Conservation (phyloP, 2,888 invertebrate species). For the Muschampia plurimacula region DNA sequence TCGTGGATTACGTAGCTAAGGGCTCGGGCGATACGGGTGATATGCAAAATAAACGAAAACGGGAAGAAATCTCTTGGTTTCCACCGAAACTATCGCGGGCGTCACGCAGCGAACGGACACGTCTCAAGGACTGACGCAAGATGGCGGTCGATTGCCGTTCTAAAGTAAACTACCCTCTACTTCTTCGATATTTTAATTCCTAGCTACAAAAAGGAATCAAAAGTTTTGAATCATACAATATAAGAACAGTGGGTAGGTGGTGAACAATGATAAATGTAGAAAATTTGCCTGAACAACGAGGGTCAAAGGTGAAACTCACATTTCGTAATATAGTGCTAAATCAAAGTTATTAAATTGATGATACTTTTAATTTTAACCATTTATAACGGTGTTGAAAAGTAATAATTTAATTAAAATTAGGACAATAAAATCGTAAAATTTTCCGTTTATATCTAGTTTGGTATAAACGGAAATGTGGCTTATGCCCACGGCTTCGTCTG, state of each 20-base stretch:
- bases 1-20: slow-evolving; percentile 39
- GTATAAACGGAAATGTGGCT: too few species aligned
- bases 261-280: not conserved
- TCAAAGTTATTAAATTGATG: not conserved
- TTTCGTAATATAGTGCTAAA: not conserved
- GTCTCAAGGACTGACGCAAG: slow-evolving; percentile 67
- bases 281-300: not conserved
- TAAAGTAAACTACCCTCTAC: slow-evolving; percentile 57
- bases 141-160: slow-evolving; percentile 5
- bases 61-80: slow-evolving; percentile 48
- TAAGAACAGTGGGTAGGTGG: not conserved
- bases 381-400: too few species aligned
- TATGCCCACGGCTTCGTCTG: too few species aligned
- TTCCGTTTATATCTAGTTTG: too few species aligned
- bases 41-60: slow-evolving; percentile 33
- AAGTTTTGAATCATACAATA: not conserved
- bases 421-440: too few species aligned
- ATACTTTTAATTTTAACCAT: not conserved
- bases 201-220: not conserved
- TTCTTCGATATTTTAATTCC: slow-evolving; percentile 15
- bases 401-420: too few species aligned
- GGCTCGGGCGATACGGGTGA: slow-evolving; percentile 46
- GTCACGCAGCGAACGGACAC: slow-evolving; percentile 60
- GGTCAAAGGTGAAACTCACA: slow-evolving; percentile 5
- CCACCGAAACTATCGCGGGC: slow-evolving; percentile 53